Evolutionary conservation across 1,140 invertebrate species (phyloP), one percentile per base, ranked within the genome.

Genomic region (Nasonia giraulti): DNA sequence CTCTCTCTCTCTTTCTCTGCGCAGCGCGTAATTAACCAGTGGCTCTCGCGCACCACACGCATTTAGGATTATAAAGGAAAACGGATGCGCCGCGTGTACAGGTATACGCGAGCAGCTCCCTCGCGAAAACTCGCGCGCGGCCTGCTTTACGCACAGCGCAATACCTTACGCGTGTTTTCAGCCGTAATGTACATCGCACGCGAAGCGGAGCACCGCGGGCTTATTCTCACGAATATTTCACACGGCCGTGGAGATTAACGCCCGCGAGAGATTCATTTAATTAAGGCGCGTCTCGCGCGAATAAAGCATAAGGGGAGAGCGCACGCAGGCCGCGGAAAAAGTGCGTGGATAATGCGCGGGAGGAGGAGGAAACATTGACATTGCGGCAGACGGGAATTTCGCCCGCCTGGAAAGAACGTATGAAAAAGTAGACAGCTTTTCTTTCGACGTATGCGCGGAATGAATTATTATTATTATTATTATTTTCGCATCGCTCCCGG

Each of bases 181-280:
- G 55, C 20, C 6, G 55, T 62, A 62, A 62, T 62, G 17, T 62
- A 62, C 17, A 62, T 17, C 14, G 5, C 50, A 14, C 50, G 5
- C 50, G 50, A 1, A 8, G 47, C 66, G 68, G 8, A 23, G 23
- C n/a, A 14, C 23, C 27, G 33, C 47, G 5, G 2, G n/a, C 40
- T 50, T 68, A 50, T 76, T 66, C 74, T 40, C 74, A 40, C 12
- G 55, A 37, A 78, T 78, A 62, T 27, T 78, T 78, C 76, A 78
- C 75, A 68, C 69, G 80, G 11, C 10, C 66, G 10, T 37, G 23
- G 10, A 79, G 82, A 78, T 84, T 79, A 84, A 20, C 82, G 44
- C 20, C 20, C 62, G 40, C 69, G 78, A 50, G 83, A 80, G 78
- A 80, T 81, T 79, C 77, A 50, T 81, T 85, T 80, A 80, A 85